These are phyloP conservation scores for Muricea muricata DNA, from an alignment of 92 coral and sea anemone genomes.

Conservation along the genomic window DNA sequence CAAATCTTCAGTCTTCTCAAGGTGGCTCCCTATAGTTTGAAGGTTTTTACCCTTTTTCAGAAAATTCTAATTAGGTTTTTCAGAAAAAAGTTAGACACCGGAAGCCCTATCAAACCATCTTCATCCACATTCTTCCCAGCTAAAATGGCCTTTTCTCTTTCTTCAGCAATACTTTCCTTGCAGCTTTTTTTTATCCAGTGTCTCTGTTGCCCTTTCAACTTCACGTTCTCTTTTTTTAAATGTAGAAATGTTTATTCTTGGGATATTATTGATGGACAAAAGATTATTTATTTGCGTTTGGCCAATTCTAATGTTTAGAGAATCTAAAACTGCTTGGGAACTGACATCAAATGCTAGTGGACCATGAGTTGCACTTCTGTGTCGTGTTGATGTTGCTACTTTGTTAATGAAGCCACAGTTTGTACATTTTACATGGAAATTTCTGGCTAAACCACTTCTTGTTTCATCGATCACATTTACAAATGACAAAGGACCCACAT, in stretches of 20 bases:
- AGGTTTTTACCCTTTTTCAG: no score
- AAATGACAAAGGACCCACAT: no score
- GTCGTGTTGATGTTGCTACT: no score
- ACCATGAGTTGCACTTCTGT: no score
- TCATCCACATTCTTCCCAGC: not conserved
- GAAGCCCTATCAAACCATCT: not conserved
- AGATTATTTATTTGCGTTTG: conserved; percentile 43
- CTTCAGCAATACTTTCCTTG: not conserved
- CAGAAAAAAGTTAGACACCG: no score
- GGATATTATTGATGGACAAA: conserved; percentile 39
- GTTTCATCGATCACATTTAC: no score
- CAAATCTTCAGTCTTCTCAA: no score
- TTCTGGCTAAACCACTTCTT: no score
- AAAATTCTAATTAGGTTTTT: no score
- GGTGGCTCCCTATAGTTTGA: no score
- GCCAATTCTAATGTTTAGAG: conserved; percentile 48
- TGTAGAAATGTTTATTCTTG: conserved; percentile 34
- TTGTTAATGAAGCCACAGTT: not conserved
- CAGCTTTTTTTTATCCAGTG: conserved; percentile 16
- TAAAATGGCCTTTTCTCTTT: conserved; percentile 41
- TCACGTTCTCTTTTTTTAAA: conserved; percentile 47
- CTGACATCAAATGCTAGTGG: conserved; percentile 36
- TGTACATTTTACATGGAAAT: no score
- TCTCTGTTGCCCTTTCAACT: conserved; percentile 34
- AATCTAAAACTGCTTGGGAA: conserved; percentile 32